Evolutionary conservation across 2,797 vertebrate species (phyloP).

Genomic region (Phalloptychus januarius): DNA sequence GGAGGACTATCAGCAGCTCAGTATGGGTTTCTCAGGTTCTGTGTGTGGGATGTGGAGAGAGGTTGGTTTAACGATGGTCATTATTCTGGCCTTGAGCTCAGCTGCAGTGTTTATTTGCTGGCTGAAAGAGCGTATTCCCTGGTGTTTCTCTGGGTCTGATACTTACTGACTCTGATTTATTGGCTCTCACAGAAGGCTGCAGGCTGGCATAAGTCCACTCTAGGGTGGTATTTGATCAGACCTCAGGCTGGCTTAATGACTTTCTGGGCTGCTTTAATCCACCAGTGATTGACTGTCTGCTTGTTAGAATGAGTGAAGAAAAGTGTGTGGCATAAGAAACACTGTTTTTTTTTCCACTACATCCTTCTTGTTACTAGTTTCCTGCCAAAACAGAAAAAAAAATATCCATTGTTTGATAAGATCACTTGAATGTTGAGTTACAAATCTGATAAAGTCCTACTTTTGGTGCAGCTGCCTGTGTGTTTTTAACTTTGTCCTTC

Average conservation of each 20-base stretch:
- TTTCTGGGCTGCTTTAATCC: conserved; percentile 27
- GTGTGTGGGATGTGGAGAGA: conserved; percentile 60
- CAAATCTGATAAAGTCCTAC: conserved; percentile 19
- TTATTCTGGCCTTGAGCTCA: conserved; percentile 70
- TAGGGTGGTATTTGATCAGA: conserved; percentile 63
- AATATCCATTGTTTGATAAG: conserved; percentile 45
- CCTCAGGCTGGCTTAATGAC: conserved; percentile 36
- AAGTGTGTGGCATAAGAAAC: conserved; percentile 25
- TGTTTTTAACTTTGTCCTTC: conserved; percentile 16
- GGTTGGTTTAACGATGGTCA: conserved; percentile 73
- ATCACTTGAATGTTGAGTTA: conserved; percentile 26
- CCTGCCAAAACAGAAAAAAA: background rate
- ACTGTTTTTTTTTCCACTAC: conserved; percentile 5
- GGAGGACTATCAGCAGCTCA: conserved; percentile 39
- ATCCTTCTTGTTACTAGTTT: background rate
- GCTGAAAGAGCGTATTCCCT: conserved; percentile 61
- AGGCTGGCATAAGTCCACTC: conserved; percentile 65
- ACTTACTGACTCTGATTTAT: conserved; percentile 74
- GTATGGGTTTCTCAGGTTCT: conserved; percentile 48
- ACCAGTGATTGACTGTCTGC: conserved; percentile 39
- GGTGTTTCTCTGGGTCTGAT: conserved; percentile 71
- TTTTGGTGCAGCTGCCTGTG: conserved; percentile 22
- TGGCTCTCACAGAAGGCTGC: conserved; percentile 60
- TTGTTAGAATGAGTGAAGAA: conserved; percentile 30
- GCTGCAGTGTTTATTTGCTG: conserved; percentile 76